A percentile compares a stretch with the other conserved stretches of the same genome.
phyloP scores from a whole-genome alignment of 1,140 invertebrate species.

The Drosophila santomea region DNA sequence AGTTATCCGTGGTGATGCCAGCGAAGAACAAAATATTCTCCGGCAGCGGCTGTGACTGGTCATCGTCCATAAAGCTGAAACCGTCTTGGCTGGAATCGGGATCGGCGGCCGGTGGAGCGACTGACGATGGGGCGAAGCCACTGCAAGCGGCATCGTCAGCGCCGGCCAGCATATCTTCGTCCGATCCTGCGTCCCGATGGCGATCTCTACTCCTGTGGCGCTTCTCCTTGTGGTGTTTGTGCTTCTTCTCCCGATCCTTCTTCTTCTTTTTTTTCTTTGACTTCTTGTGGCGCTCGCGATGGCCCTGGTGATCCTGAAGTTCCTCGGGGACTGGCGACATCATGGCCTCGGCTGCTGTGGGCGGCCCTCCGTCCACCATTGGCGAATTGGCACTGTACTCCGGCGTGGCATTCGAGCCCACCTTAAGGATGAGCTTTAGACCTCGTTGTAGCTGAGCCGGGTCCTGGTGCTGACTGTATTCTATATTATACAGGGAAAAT shows the following conservation, averaged over 20 bases:
- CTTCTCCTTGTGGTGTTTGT: slow-evolving; percentile 91
- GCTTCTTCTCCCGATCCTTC: slow-evolving; percentile 88
- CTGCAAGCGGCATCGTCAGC: slow-evolving; percentile 54
- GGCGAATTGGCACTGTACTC: slow-evolving; percentile 87
- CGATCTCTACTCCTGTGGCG: slow-evolving; percentile 71
- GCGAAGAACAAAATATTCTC: slow-evolving; percentile 82
- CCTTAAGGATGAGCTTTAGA: slow-evolving; percentile 92
- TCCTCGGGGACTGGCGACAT: slow-evolving; percentile 74
- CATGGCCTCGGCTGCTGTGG: slow-evolving; percentile 81
- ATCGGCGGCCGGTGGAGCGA: slow-evolving; percentile 40
- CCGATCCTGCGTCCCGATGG: slow-evolving; percentile 51
- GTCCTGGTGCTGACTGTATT: slow-evolving; percentile 85
- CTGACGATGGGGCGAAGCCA: slow-evolving; percentile 37
- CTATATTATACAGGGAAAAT: slow-evolving; percentile 26
- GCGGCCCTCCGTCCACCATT: slow-evolving; percentile 62
- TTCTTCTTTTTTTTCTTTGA: slow-evolving; percentile 92
- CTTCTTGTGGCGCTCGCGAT: slow-evolving; percentile 88
- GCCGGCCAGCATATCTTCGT: slow-evolving; percentile 36
- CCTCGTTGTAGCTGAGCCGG: slow-evolving; percentile 86
- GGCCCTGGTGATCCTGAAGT: slow-evolving; percentile 42
- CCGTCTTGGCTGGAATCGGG: slow-evolving; percentile 85
- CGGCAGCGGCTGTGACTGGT: slow-evolving; percentile 80
- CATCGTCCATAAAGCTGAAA: slow-evolving; percentile 85
- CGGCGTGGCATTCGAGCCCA: slow-evolving; percentile 89
- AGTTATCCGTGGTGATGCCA: slow-evolving; percentile 83